A percentile compares a stretch with the other conserved stretches of the same genome.
These are phyloP conservation scores for Panurus biarmicus DNA, from an alignment of 2,113 vertebrate species.

Conservation along the genomic window DNA sequence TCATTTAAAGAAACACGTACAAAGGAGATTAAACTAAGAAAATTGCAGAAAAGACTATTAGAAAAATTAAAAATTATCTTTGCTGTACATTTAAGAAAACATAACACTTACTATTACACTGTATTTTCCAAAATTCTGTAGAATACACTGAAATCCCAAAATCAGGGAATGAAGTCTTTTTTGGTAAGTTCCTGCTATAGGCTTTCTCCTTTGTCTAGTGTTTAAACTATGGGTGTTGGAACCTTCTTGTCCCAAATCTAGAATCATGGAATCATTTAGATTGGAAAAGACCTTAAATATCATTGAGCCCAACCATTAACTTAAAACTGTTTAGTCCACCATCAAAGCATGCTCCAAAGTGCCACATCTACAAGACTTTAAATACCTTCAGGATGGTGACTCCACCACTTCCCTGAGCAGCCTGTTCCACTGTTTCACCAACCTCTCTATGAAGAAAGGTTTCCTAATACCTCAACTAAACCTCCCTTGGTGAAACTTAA, in stretches of 20 bases:
- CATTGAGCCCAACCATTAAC: neutral
- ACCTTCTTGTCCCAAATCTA: neutral
- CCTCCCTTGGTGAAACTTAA: neutral
- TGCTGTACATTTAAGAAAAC: neutral
- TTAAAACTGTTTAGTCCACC: neutral
- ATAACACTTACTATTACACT: neutral
- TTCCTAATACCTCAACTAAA: neutral
- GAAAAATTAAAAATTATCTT: neutral
- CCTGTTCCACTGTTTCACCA: neutral
- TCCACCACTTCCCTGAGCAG: neutral
- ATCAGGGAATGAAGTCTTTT: neutral
- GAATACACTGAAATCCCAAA: neutral
- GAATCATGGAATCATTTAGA: neutral
- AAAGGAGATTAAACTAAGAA: neutral
- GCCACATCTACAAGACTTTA: neutral
- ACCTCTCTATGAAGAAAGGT: neutral
- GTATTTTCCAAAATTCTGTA: neutral
- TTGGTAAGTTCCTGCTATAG: neutral
- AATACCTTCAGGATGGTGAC: neutral
- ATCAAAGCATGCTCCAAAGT: neutral
- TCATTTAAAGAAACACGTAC: neutral
- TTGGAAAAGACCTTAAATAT: neutral
- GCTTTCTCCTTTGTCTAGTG: neutral
- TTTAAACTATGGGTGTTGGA: neutral
- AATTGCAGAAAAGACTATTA: neutral